Conservation (phyloP, 2,888 invertebrate genomes). For the Homarus gammarus region DNA sequence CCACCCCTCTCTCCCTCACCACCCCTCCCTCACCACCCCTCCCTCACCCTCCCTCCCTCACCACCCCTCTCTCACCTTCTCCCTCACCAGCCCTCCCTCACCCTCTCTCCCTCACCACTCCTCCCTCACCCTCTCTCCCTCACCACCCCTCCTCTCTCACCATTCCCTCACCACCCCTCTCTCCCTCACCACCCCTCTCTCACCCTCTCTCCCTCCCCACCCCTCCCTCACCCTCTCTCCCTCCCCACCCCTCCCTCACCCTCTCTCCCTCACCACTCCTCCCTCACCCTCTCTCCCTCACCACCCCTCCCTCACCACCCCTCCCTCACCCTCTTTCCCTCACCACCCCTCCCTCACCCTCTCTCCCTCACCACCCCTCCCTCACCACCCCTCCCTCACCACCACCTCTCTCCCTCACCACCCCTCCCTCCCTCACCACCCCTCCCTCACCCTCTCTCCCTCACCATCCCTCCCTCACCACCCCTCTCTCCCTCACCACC, state of each 20-base stretch:
- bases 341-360: constrained; percentile 6
- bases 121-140: constrained; percentile 22
- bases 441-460: not conserved
- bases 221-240: too few relatives aligned
- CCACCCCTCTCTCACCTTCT: constrained; percentile 8
- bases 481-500: too few relatives aligned
- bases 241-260: not conserved
- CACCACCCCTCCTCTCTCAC: constrained; percentile 1
- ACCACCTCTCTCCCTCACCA: not conserved
- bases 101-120: not conserved
- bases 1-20: not conserved
- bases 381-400: constrained; percentile 16
- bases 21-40: not conserved
- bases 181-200: not conserved
- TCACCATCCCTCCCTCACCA: not conserved
- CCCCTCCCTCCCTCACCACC: not conserved
- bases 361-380: constrained; percentile 16
- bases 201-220: too few relatives aligned
- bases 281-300: too few relatives aligned
- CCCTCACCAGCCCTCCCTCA: constrained; percentile 11
- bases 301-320: too few relatives aligned
- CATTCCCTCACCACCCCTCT: constrained; percentile 35
- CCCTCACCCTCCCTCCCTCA: constrained; percentile 7
- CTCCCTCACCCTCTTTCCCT: constrained; percentile 10
- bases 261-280: not conserved